phyloP scores from a whole-genome alignment of 2,797 vertebrate genomes.

The Gallirallus australis region DNA sequence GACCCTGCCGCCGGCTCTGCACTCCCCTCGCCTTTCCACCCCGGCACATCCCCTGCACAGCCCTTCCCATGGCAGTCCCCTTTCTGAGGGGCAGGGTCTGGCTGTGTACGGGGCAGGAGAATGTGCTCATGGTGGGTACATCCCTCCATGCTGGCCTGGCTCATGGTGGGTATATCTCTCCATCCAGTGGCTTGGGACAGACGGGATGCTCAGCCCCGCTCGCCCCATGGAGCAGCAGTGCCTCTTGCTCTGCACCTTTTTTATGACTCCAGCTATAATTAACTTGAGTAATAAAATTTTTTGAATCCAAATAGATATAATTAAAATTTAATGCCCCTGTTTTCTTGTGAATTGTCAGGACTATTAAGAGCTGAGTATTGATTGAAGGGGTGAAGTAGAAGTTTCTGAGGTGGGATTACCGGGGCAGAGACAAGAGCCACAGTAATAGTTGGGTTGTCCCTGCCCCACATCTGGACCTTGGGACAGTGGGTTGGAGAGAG shows the following conservation, averaged over 20 bases:
- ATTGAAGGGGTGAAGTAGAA: slow-evolving; percentile 74
- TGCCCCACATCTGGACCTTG: not conserved
- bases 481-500: not conserved
- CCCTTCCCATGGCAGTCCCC: not conserved
- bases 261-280: slow-evolving; percentile 79
- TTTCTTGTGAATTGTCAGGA: slow-evolving; percentile 76
- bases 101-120: rapidly evolving
- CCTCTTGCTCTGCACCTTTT: slow-evolving; percentile 76
- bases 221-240: not conserved
- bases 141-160: not conserved
- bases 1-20: rapidly evolving
- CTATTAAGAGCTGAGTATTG: slow-evolving; percentile 74
- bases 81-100: rapidly evolving
- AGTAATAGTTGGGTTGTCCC: rapidly evolving
- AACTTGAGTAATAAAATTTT: slow-evolving; percentile 77
- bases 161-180: not conserved
- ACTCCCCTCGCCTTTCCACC: rapidly evolving
- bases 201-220: rapidly evolving
- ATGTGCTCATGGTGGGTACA: rapidly evolving
- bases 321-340: slow-evolving; percentile 79
- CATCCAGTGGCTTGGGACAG: rapidly evolving
- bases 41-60: rapidly evolving
- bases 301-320: slow-evolving; percentile 81
- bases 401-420: slow-evolving; percentile 23
- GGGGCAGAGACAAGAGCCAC: not conserved